Base-by-base conservation (phyloP, 2,888 invertebrate species). In the Stenoptilia bipunctidactyla region DNA sequence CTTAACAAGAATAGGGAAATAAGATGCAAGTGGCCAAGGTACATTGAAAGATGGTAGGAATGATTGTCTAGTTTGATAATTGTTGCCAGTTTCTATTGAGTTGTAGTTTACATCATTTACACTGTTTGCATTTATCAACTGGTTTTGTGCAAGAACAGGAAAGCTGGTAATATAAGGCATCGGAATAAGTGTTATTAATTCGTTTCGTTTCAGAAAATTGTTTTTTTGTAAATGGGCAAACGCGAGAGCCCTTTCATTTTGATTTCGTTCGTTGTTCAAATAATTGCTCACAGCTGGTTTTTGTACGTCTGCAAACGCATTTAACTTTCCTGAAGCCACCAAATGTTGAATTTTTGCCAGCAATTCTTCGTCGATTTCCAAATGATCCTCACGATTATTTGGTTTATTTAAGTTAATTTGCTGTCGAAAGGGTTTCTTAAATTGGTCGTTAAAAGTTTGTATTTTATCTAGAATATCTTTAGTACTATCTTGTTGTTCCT, bases 1-100 rank as follows among this genome's bases (percentile, higher is more conserved):
- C 59, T 80, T 86, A 20, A 88, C 79, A 6, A 86, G 56, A 25
- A 88, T 72, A 1, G 88, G 88, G 50, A 88, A 88, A 27, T 70
- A 68, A 27, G 70, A 64, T 5, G 85, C 74, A 27, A 86, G 73
- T 1, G 88, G 88, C 79, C 85, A 87, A 42, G 60, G 70, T 37
- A 73, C 54, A 34, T 43, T 63, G 60, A 45, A 74, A 64, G n/a
- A 67, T 10, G 67, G 61, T 2, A 58, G 48, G 5, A 64, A 54
- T 15, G 63, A 61, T 9, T 74, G 68, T 40, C 66, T 66, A 9
- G 66, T 58, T 50, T 63, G 65, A 43, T 62, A 63, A 25, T 48
- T 49, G 10, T 53, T 40, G 34, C 48, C 42, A 15, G 62, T 2
- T 30, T 10, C 30, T 5, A 20, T 20, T 20, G 20, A 20, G 8